Evolutionary conservation across 2,113 vertebrate species (phyloP).

Genomic region (Perca flavescens): DNA sequence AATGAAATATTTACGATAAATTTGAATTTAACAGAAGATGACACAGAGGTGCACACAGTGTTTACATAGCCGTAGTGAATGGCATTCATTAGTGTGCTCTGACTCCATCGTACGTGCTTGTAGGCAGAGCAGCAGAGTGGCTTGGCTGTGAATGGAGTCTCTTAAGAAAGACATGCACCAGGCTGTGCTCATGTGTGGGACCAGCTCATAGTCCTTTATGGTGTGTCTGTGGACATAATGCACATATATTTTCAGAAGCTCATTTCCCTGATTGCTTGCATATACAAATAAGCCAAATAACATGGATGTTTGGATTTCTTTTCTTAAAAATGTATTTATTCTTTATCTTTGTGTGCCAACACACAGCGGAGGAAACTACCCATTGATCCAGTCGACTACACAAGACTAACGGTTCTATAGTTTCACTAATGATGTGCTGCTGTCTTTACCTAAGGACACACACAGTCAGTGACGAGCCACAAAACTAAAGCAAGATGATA

Average conservation of each 20-base stretch:
- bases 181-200: conserved; percentile 35
- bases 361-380: conserved; percentile 37
- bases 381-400: conserved; percentile 35
- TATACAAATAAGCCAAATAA: conserved; percentile 10
- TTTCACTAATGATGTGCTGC: conserved; percentile 51
- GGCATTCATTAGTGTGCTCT: conserved; percentile 45
- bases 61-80: conserved; percentile 45
- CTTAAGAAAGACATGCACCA: conserved; percentile 30
- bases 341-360: conserved; percentile 6
- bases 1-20: conserved; percentile 30
- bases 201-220: conserved; percentile 18
- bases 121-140: conserved; percentile 29
- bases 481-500: conserved; percentile 14
- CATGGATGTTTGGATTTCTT: neutral
- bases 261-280: neutral
- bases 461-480: conserved; percentile 23
- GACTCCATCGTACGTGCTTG: conserved; percentile 36
- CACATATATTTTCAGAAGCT: conserved; percentile 6
- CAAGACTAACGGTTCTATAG: neutral
- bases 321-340: neutral
- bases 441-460: conserved; percentile 50
- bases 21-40: neutral
- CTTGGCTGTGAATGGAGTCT: conserved; percentile 51
- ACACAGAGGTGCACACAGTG: conserved; percentile 18
- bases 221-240: neutral